phyloP scores from a whole-genome alignment of 1,140 invertebrate species.

The Solen grandis region DNA sequence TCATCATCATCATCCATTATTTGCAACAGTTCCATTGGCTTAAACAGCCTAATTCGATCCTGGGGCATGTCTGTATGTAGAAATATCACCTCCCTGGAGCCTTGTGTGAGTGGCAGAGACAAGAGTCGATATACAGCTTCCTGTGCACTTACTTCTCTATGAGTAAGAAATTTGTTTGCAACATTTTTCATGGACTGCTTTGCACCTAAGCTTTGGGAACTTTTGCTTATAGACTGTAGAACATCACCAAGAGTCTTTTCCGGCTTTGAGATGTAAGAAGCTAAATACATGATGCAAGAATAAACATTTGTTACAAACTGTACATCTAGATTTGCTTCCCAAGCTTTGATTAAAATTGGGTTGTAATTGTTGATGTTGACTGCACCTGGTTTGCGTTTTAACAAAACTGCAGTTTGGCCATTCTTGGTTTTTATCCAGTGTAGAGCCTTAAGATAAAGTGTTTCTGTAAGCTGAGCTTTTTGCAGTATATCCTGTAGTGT shows the following conservation, averaged over 20 bases:
- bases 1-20: slow-evolving; percentile 9
- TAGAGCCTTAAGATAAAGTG: not conserved
- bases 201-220: not conserved
- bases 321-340: slow-evolving; percentile 22
- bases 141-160: no score
- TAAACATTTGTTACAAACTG: no score
- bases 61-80: slow-evolving; percentile 1
- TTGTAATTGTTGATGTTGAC: slow-evolving; percentile 11
- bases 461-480: not conserved
- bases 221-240: not conserved
- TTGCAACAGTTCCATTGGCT: slow-evolving; percentile 9
- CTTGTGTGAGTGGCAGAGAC: slow-evolving; percentile 6
- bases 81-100: slow-evolving; percentile 15
- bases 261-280: slow-evolving; percentile 20
- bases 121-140: slow-evolving; percentile 49
- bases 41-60: not conserved
- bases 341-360: not conserved
- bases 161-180: no score
- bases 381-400: not conserved
- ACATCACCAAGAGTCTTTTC: slow-evolving; percentile 12
- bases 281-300: slow-evolving; percentile 41
- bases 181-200: slow-evolving; percentile 24
- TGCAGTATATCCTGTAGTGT: slow-evolving; percentile 5
- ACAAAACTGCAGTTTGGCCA: not conserved
- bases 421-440: slow-evolving; percentile 9